Evolutionary conservation across 1,140 invertebrate genomes (phyloP), one percentile per base, ranked within the genome.

Genomic region (Tribolium madens): DNA sequence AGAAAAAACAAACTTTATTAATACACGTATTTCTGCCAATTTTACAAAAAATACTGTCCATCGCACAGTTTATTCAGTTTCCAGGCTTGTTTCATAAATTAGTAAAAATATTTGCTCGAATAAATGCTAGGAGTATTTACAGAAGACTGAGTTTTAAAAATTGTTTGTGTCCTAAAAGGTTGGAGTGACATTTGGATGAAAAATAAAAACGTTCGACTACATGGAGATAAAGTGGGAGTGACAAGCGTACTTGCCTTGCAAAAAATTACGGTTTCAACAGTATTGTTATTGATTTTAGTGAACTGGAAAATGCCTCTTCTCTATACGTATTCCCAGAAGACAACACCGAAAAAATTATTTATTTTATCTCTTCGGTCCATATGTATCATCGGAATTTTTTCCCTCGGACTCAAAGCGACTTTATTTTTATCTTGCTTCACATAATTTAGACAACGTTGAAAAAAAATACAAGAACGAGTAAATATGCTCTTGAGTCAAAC

Each of bases 261-360:
- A 64, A 64, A 64, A 64, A 64, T 64, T 64, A 33, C 57, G 7
- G 52, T 31, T 31, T 64, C n/a, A 64, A 31, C 57, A 64, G 57
- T 64, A 33, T 31, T 64, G 21, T 64, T 64, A 64, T 64, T 64
- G 21, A 64, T 64, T 64, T 64, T 33, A 64, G 21, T 64, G 26
- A 64, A 64, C 21, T 64, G 31, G n/a, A 64, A 64, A 64, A 64
- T 33, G 18, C 52, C 17, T 18, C 10, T 50, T 50, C 18, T 57
- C 52, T 57, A 57, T 57, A 42, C 36, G 36, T 7, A 57, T 57
- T 57, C 52, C 14, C 14, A 57, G 17, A 4, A 57, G 52, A 57
- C 18, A 57, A 18, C 14, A 18, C 18, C 10, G 18, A 26, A 57
- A 57, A 57, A 57, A 17, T 17, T 57, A 57, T 57, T 57, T 57